These are phyloP conservation scores for Brienomyrus longianalis DNA, from an alignment of 2,113 vertebrate genomes.

Conservation along the genomic window DNA sequence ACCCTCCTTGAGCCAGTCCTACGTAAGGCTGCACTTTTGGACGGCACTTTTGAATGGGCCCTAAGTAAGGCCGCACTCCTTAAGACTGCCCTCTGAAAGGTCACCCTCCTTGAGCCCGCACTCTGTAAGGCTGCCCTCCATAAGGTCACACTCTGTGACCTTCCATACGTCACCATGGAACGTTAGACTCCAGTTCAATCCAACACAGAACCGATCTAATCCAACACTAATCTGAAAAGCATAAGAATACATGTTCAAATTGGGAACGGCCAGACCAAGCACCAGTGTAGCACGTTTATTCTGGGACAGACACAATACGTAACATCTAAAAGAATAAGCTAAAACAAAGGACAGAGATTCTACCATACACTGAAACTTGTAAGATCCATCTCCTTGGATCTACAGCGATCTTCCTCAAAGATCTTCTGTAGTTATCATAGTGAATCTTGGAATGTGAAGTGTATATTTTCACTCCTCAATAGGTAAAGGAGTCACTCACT, in stretches of 20 bases:
- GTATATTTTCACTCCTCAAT: neutral
- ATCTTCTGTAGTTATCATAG: neutral
- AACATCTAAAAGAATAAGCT: neutral
- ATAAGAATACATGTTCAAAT: neutral
- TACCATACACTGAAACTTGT: neutral
- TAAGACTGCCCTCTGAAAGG: fast-evolving
- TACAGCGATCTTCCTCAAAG: neutral
- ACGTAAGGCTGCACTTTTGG: too few relatives aligned
- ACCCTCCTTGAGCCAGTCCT: too few relatives aligned
- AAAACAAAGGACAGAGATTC: neutral
- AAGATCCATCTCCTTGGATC: neutral
- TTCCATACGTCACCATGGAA: neutral
- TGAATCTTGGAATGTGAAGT: neutral
- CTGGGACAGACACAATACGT: neutral
- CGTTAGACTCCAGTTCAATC: neutral
- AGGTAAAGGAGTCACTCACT: neutral
- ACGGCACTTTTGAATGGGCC: too few relatives aligned
- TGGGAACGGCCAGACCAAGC: neutral
- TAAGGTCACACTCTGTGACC: neutral
- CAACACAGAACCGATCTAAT: neutral
- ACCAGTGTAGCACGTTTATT: neutral
- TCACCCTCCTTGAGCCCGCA: too few relatives aligned
- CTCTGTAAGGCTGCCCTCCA: too few relatives aligned
- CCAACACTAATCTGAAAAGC: neutral
- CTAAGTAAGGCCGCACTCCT: too few relatives aligned